phyloP scores from a whole-genome alignment of 2,113 vertebrate species.

The Myiozetetes cayanensis region DNA sequence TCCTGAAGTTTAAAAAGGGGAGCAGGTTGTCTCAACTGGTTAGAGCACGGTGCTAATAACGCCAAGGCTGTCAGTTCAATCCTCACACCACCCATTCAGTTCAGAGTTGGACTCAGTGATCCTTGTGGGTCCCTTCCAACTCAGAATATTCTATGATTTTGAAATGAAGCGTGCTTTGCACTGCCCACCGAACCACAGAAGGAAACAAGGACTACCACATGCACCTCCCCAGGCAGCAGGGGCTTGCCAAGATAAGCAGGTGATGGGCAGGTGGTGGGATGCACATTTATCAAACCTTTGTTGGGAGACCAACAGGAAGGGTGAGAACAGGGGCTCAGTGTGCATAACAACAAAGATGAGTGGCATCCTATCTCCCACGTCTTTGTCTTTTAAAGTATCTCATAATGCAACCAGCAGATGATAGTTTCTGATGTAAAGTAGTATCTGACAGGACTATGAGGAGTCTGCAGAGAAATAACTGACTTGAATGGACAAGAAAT shows the following conservation, averaged over 20 bases:
- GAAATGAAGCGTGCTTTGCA: rapidly evolving
- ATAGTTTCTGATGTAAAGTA: background rate
- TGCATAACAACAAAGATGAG: background rate
- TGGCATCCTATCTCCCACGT: background rate
- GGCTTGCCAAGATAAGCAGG: background rate
- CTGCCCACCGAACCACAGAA: background rate
- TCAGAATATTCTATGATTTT: background rate
- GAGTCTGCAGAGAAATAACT: background rate
- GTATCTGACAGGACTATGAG: background rate
- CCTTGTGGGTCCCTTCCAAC: background rate
- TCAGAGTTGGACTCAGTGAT: background rate
- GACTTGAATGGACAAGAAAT: background rate
- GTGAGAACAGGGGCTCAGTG: background rate
- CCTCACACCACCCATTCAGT: background rate
- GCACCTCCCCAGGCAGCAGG: background rate
- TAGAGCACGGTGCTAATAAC: background rate
- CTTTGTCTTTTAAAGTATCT: background rate
- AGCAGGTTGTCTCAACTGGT: background rate
- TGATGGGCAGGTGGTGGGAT: background rate
- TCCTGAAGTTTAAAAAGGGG: background rate
- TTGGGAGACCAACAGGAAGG: background rate
- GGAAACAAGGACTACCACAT: background rate
- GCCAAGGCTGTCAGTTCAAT: background rate
- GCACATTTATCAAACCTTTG: background rate
- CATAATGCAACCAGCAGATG: background rate